Base-by-base conservation (phyloP, 2,888 invertebrate species). In the Thereva unica region DNA sequence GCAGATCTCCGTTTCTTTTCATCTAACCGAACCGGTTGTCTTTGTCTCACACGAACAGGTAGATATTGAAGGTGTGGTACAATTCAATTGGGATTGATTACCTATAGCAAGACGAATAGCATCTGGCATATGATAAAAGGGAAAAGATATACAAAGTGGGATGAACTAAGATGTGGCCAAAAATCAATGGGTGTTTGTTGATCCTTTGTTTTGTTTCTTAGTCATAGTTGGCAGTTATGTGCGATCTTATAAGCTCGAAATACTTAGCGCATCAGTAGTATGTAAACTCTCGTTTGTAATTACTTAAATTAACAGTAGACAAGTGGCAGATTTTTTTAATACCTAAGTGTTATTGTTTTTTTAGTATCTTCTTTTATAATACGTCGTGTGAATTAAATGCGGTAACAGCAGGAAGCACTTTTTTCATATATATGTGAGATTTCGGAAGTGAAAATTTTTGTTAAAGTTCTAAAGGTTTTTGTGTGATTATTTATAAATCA, bases 401-500 rank as follows among this genome's bases (percentile, higher is more conserved):
- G 40, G 61, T 7, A 50, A 9, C 37, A 9, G 61, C 41, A 49
- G 35, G 10, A 37, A 8, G 47, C n/a, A 12, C 38, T 41, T 23
- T 57, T 35, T 49, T 50, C 54, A 63, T 56, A 64, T 61, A 23
- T 23, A 67, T 67, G 67, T 67, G 68, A 65, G 54, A 67, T 68
- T 57, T 67, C 69, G 66, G 70, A 66, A 68, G 68, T 66, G 69
- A 50, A 47, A 55, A 50, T 54, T 50, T 45, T 44, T 35, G 37
- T 37, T 9, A 53, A 53, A 45, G 54, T 53, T 40, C 44, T 9
- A 44, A 44, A 37, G 35, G 38, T 53, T 45, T 42, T 49, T 45
- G 56, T 56, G 65, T 61, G 63, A 72, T 70, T 50, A 61, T 50
- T 61, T 61, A 61, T 61, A 35, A 50, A 61, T 76, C 76, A 78